These are phyloP conservation scores for Heteronetta atricapilla DNA, from an alignment of 2,113 vertebrate species.

Conservation along the genomic window DNA sequence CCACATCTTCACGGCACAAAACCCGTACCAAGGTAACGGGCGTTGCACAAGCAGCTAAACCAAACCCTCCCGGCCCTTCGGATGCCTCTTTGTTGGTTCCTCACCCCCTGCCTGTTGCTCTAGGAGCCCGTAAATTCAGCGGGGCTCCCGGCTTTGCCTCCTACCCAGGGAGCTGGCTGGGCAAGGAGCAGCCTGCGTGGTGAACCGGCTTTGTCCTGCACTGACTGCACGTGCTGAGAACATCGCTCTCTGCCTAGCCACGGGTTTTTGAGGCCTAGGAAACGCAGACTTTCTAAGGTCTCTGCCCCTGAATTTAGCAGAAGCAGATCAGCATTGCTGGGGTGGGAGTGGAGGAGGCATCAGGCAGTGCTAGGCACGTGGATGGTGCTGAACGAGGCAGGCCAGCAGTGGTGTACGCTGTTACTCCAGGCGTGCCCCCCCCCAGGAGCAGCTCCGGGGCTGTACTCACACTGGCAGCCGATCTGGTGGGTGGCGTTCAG, in stretches of 20 bases:
- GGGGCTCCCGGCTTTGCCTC: accelerated
- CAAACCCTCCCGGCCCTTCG: not conserved
- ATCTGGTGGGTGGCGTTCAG: conserved; percentile 96
- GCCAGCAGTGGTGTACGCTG: accelerated
- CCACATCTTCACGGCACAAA: not conserved
- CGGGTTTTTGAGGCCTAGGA: not conserved
- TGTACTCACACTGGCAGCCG: conserved; percentile 94
- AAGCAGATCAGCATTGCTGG: accelerated
- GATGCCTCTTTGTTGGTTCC: not conserved
- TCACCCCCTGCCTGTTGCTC: no score
- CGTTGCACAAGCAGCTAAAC: not conserved
- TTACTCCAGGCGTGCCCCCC: accelerated
- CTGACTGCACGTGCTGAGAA: not conserved
- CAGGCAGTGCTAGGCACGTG: accelerated
- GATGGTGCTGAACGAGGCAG: accelerated
- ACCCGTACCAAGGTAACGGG: no score
- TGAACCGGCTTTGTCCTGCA: accelerated
- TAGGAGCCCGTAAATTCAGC: accelerated
- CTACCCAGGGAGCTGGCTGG: not conserved
- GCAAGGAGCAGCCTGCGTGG: not conserved
- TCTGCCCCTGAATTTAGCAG: not conserved
- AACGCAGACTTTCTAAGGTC: not conserved
- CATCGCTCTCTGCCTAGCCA: accelerated
- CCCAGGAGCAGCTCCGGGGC: accelerated
- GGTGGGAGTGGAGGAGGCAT: accelerated